Evolutionary conservation across 2,113 vertebrate genomes (phyloP).

Genomic region (Cervus canadensis): DNA sequence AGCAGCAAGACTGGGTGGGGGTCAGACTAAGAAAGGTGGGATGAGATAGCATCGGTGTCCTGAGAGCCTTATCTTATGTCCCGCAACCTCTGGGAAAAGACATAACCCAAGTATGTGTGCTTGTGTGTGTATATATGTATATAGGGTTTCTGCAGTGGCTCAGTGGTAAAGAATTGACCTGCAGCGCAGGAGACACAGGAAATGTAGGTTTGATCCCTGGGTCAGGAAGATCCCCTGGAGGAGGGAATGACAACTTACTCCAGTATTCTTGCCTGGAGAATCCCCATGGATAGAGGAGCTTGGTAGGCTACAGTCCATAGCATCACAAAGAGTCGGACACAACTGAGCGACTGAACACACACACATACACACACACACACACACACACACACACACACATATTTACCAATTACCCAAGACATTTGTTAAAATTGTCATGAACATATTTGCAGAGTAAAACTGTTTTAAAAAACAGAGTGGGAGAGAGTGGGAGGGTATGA

Average conservation of each 20-base stretch:
- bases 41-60: too few species aligned
- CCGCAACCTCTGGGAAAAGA: not conserved
- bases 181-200: not conserved
- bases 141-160: rapidly evolving
- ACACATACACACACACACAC: too few species aligned
- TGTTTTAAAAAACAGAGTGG: slow-evolving; percentile 72
- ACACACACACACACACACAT: not conserved
- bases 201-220: not conserved
- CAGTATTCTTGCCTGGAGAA: not conserved
- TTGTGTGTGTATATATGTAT: not conserved
- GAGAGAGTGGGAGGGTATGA: slow-evolving; percentile 62
- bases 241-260: not conserved
- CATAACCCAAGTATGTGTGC: not conserved
- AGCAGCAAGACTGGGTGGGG: too few species aligned
- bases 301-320: not conserved
- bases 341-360: not conserved
- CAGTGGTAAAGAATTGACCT: not conserved
- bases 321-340: rapidly evolving
- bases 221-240: not conserved
- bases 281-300: not conserved
- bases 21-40: not conserved
- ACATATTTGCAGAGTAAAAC: slow-evolving; percentile 84
- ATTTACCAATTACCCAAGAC: slow-evolving; percentile 80
- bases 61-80: not conserved
- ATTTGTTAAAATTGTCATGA: slow-evolving; percentile 87